Conservation (phyloP, 2,797 vertebrate genomes). For the Thaleichthys pacificus region DNA sequence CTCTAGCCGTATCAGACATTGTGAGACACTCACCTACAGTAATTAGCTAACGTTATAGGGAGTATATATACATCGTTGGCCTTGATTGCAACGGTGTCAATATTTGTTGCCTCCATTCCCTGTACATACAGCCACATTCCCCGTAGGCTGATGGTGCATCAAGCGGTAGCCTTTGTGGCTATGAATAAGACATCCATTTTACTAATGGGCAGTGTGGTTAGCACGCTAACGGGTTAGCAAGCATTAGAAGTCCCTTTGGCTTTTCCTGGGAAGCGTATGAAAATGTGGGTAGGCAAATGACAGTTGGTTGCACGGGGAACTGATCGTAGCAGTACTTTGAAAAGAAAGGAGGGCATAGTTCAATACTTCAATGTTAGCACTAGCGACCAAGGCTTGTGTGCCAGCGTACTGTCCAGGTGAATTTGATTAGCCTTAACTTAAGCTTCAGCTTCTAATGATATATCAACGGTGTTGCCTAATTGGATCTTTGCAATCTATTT, state of each 20-base stretch:
- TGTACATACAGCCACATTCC: background rate
- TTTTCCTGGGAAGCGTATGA: background rate
- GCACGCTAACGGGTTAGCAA: background rate
- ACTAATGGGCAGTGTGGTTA: conserved; percentile 16
- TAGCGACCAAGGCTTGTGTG: background rate
- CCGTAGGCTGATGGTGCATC: background rate
- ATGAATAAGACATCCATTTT: conserved; percentile 23
- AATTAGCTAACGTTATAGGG: too few relatives aligned
- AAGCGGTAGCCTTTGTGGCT: conserved; percentile 2
- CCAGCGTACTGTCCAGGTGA: conserved; percentile 1
- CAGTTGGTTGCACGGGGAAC: background rate
- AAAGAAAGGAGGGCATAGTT: background rate
- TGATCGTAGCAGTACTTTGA: background rate
- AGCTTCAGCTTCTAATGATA: conserved; percentile 55
- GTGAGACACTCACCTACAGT: too few relatives aligned
- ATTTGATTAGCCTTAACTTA: conserved; percentile 37
- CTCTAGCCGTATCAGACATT: too few relatives aligned
- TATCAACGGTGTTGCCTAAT: conserved; percentile 56
- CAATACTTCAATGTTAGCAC: background rate
- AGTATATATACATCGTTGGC: background rate
- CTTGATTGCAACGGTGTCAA: background rate
- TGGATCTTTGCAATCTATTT: conserved; percentile 72
- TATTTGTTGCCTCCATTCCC: background rate
- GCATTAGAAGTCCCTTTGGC: conserved; percentile 1
- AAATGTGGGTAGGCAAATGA: background rate